phyloP scores from a whole-genome alignment of 2,888 invertebrate genomes.

The Trichopria drosophilae region DNA sequence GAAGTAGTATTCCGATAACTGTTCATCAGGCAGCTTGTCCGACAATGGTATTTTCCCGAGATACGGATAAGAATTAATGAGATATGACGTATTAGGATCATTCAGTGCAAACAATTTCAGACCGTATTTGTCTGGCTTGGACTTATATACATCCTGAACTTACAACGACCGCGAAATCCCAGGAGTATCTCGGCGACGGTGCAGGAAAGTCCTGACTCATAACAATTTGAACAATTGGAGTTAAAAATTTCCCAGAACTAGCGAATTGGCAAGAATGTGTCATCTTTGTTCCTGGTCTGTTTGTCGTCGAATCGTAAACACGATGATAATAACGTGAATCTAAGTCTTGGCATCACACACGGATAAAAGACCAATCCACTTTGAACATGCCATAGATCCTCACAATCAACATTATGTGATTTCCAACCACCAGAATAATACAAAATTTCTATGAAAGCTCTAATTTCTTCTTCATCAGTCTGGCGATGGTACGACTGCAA shows the following conservation, averaged over 20 bases:
- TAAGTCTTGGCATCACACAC: conserved; percentile 4
- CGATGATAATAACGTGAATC: too few relatives aligned
- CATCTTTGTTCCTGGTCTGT: neutral
- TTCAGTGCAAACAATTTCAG: neutral
- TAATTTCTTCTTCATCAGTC: neutral
- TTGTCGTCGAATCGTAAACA: too few relatives aligned
- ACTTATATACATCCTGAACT: neutral
- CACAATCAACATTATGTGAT: neutral
- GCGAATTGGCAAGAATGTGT: conserved; percentile 6
- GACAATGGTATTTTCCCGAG: too few relatives aligned
- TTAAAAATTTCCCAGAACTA: neutral
- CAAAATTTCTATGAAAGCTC: neutral
- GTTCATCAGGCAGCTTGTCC: too few relatives aligned
- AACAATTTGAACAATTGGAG: neutral
- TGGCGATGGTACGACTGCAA: neutral
- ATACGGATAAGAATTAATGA: conserved; percentile 12
- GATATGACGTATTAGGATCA: neutral
- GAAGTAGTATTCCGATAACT: conserved; percentile 24
- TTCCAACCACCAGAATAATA: conserved; percentile 1
- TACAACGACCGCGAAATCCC: neutral
- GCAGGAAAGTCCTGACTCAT: neutral
- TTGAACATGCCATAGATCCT: neutral
- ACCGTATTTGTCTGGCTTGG: neutral
- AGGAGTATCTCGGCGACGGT: neutral
- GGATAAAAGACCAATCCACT: neutral